Percentiles rank a stretch among this genome's conserved stretches.
These are phyloP conservation scores for Xenopus petersii DNA, from an alignment of 2,797 vertebrate genomes.

Conservation along the genomic window DNA sequence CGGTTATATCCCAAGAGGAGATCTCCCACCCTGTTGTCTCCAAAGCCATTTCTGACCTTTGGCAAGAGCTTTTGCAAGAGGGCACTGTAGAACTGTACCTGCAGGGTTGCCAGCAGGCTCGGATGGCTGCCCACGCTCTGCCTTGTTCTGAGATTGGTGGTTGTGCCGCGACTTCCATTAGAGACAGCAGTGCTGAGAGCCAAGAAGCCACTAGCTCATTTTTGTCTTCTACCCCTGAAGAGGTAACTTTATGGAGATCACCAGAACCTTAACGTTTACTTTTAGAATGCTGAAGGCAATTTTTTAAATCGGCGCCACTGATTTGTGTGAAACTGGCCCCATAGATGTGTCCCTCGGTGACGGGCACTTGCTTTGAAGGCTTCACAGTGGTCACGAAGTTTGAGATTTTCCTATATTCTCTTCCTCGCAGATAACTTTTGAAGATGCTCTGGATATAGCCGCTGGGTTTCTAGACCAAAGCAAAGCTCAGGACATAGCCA, in stretches of 20 bases:
- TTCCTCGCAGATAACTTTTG: conserved; percentile 61
- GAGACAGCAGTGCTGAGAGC: conserved; percentile 65
- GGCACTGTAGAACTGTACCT: conserved; percentile 61
- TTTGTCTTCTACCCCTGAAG: conserved; percentile 63
- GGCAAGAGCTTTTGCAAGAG: conserved; percentile 72
- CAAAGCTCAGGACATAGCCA: conserved; percentile 48
- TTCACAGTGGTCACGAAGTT: not conserved
- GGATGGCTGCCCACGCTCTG: conserved; percentile 43
- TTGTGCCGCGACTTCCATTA: conserved; percentile 47
- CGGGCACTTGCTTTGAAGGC: too few species aligned
- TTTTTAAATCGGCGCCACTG: too few species aligned
- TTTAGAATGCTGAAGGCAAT: too few species aligned
- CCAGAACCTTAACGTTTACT: too few species aligned
- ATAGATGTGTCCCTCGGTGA: too few species aligned
- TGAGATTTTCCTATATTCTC: not conserved
- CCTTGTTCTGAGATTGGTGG: conserved; percentile 43
- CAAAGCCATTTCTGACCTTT: conserved; percentile 72
- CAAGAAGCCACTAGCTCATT: conserved; percentile 67
- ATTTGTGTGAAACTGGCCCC: too few species aligned
- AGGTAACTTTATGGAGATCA: conserved; percentile 59
- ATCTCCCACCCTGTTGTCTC: conserved; percentile 67
- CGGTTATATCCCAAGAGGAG: conserved; percentile 63
- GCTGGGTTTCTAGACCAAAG: conserved; percentile 56
- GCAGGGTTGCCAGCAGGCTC: conserved; percentile 56
- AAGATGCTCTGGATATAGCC: conserved; percentile 68